Evolutionary conservation across 2,888 invertebrate species (phyloP), one percentile per base, ranked within the genome.

Genomic region (Platypus cylindrus): DNA sequence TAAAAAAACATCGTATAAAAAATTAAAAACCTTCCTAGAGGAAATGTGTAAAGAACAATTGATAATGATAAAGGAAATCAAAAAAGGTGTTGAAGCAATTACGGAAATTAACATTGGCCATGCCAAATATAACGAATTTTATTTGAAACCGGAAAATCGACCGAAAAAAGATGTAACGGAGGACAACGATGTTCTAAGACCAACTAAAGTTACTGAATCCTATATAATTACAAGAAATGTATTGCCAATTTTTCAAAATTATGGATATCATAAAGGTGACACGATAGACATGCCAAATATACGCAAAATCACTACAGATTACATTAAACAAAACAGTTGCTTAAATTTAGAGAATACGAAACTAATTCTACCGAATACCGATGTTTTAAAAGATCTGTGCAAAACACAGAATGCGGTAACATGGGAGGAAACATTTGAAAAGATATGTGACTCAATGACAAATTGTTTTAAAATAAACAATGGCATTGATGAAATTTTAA

Each of bases 1-100:
- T 0, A 93, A 91, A 56, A 90, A 89, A 58, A 82, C 89, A 0
- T 76, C 76, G 8, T 85, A 76, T 54, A 93, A 91, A 65, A 94
- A 93, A 63, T 63, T 93, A 34, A 78, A 85, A 9, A 79, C 80
- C 40, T 93, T 93, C 55, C 63, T 94, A 17, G 77, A 75, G 38
- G 72, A 72, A 42, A 85, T 90, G 83, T 68, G 28, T 9, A 30
- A 37, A 30, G 15, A 9, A 13, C 74, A 75, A 9, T 61, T 77
- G 38, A 56, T 79, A 15, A 67, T 69, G 26, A 66, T 76, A 22
- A 70, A 71, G 30, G 76, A 78, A 59, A 57, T 75, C 40, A 75
- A 76, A 22, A 82, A 81, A 57, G 91, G 91, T 16, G 83, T 91
- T 24, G 81, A 82, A 54, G 83, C 79, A 41, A 73, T 91, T 37